A percentile compares a stretch with the other conserved stretches of the same genome.
Conservation (phyloP, 2,888 invertebrate genomes). For the Tinea trinotella region DNA sequence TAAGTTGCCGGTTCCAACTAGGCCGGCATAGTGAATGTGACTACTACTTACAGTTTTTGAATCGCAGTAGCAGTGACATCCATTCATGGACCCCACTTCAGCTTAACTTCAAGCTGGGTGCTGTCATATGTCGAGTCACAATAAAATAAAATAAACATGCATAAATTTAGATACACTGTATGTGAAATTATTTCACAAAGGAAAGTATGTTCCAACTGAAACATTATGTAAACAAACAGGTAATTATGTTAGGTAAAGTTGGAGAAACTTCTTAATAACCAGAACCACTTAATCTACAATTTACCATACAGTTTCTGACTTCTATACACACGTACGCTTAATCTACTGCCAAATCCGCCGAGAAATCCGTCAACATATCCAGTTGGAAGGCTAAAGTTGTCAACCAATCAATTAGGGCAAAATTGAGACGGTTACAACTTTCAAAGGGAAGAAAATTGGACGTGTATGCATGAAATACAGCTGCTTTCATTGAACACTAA, state of each 20-base stretch:
- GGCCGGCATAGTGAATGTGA: no score
- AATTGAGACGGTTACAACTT: not conserved
- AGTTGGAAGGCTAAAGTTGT: not conserved
- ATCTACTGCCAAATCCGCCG: not conserved
- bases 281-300: slow-evolving; percentile 6
- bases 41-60: no score
- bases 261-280: not conserved
- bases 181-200: not conserved
- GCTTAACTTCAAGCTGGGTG: no score
- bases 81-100: no score
- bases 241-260: not conserved
- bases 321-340: not conserved
- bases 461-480: no score
- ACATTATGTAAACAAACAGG: not conserved
- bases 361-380: not conserved
- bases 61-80: no score
- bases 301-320: slow-evolving; percentile 4
- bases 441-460: no score
- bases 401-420: not conserved
- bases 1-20: no score
- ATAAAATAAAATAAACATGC: no score
- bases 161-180: no score
- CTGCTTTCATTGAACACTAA: no score
- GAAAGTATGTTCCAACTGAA: not conserved
- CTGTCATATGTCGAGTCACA: no score